Conservation (phyloP, 2,797 vertebrate species). For the Gymnodraco acuticeps region DNA sequence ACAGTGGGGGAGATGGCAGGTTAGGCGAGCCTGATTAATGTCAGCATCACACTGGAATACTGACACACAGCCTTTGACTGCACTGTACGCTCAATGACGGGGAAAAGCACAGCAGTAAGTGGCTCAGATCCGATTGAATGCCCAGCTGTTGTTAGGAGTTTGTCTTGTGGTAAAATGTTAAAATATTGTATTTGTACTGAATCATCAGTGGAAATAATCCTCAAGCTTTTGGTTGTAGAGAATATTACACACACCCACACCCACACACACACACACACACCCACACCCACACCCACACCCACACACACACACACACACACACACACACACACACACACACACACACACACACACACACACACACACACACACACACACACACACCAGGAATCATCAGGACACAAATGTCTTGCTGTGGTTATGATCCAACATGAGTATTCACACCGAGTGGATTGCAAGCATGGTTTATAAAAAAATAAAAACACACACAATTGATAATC, state of each 20-base stretch:
- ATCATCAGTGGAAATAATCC: constrained; percentile 29
- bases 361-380: background rate
- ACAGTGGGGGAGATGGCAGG: constrained; percentile 74
- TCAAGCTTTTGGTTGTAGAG: constrained; percentile 40
- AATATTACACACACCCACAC: background rate
- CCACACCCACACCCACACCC: background rate
- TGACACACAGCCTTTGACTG: constrained; percentile 59
- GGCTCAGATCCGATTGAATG: constrained; percentile 36
- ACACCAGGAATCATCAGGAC: constrained; percentile 40
- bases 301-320: background rate
- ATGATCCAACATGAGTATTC: constrained; percentile 59
- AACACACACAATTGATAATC: constrained; percentile 29
- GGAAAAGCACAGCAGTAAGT: constrained; percentile 21
- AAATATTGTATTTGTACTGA: constrained; percentile 36
- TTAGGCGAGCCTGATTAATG: constrained; percentile 76
- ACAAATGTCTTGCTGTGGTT: constrained; percentile 59
- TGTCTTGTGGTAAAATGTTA: constrained; percentile 37
- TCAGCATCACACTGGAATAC: constrained; percentile 57
- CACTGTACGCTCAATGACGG: constrained; percentile 33
- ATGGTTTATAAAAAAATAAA: constrained; percentile 42
- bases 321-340: constrained; percentile 6
- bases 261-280: background rate
- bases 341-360: background rate
- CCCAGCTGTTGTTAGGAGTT: constrained; percentile 30
- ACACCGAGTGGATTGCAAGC: constrained; percentile 54